A percentile compares a stretch with the other conserved stretches of the same genome.
phyloP scores from a whole-genome alignment of 2,797 vertebrate species.

The Phaenicophaeus curvirostris region DNA sequence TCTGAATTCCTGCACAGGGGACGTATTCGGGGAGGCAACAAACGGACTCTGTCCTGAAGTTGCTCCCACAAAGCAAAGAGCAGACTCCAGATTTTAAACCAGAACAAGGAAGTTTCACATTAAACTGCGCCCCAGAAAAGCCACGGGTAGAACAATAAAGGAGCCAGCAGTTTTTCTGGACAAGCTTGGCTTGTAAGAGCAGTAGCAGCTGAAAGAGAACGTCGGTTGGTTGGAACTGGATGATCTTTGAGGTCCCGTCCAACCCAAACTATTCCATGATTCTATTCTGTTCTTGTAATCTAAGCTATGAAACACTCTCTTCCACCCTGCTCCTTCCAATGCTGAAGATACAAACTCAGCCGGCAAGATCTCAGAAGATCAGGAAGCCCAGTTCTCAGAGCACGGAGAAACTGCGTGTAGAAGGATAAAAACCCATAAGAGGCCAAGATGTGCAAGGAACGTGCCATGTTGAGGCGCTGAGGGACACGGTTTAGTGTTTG shows the following conservation, averaged over 20 bases:
- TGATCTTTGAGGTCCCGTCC: too few species aligned
- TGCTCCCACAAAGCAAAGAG: not conserved
- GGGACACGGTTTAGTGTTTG: too few species aligned
- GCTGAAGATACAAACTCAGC: not conserved
- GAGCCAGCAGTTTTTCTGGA: not conserved
- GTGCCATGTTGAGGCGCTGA: too few species aligned
- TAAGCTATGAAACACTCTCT: not conserved
- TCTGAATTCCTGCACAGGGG: conserved; percentile 13
- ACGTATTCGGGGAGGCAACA: not conserved
- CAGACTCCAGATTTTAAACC: not conserved
- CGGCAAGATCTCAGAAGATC: not conserved
- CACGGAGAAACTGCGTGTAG: not conserved
- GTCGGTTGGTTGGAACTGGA: too few species aligned
- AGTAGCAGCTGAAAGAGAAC: not conserved
- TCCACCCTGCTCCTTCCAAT: not conserved
- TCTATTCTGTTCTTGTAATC: not conserved
- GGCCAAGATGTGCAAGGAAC: not conserved
- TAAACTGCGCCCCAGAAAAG: not conserved
- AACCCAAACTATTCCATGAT: too few species aligned
- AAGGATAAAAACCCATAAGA: rapidly evolving
- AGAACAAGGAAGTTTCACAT: not conserved
- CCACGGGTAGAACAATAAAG: not conserved
- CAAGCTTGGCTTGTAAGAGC: not conserved
- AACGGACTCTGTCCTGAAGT: not conserved
- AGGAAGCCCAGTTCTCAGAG: not conserved